phyloP scores from a whole-genome alignment of 2,113 vertebrate genomes.

The Myotis yumanensis region DNA sequence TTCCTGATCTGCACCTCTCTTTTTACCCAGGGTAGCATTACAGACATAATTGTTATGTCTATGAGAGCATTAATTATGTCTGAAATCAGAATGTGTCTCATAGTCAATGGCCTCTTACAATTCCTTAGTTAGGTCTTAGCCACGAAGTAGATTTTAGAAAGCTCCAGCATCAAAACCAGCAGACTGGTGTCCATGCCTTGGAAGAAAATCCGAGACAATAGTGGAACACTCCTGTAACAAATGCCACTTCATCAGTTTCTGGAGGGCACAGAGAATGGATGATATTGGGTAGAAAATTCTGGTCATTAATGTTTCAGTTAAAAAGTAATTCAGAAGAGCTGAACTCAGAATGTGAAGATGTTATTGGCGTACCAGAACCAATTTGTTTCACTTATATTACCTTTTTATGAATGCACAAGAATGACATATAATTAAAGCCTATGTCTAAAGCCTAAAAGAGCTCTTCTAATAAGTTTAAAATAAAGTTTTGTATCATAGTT shows the following conservation, averaged over 20 bases:
- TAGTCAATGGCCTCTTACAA: neutral
- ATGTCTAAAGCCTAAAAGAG: neutral
- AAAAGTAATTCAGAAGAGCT: slow-evolving; percentile 32
- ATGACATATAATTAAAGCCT: neutral
- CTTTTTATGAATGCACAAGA: neutral
- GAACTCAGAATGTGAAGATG: neutral
- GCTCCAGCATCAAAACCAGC: neutral
- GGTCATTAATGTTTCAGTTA: neutral
- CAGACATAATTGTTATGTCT: neutral
- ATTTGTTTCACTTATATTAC: neutral
- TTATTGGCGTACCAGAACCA: neutral
- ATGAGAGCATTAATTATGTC: neutral
- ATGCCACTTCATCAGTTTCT: neutral
- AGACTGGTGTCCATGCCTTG: neutral
- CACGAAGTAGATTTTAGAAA: neutral
- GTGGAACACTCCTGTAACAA: neutral
- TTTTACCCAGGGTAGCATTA: neutral
- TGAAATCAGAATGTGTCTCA: neutral
- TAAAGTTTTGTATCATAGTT: neutral
- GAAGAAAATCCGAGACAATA: neutral
- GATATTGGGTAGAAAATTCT: neutral
- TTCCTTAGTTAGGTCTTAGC: neutral
- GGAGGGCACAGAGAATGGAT: neutral
- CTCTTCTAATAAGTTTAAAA: neutral
- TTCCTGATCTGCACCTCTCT: neutral